These are phyloP conservation scores for Andrena haemorrhoa DNA, from an alignment of 2,888 invertebrate genomes.

Conservation along the genomic window DNA sequence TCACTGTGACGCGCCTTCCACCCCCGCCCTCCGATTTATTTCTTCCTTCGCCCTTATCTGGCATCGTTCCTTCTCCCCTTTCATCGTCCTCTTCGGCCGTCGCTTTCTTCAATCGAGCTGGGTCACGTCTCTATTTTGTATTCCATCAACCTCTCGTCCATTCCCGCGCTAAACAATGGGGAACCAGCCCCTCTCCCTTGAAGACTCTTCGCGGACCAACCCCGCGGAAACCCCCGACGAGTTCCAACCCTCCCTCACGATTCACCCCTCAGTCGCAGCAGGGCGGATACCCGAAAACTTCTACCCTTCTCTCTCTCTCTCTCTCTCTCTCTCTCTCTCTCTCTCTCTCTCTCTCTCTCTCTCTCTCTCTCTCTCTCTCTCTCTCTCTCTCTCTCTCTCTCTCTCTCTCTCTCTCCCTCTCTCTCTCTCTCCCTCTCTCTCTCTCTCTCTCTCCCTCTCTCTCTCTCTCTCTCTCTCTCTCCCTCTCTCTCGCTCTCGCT, in stretches of 20 bases:
- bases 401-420: not conserved
- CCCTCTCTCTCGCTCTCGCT: not conserved
- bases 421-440: not conserved
- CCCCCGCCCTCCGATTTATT: constrained; percentile 28
- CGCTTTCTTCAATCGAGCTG: constrained; percentile 50
- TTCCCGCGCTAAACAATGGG: constrained; percentile 68
- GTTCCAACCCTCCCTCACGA: constrained; percentile 25
- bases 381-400: not conserved
- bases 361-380: not conserved
- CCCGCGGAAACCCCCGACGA: constrained; percentile 47
- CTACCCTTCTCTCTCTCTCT: constrained; percentile 2
- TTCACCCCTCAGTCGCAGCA: constrained; percentile 11
- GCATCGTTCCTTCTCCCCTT: constrained; percentile 25
- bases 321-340: not conserved
- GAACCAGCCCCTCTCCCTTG: constrained; percentile 22
- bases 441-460: not conserved
- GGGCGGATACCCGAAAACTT: constrained; percentile 70
- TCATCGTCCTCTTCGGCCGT: constrained; percentile 37
- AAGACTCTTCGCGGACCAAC: constrained; percentile 16
- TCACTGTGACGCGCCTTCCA: constrained; percentile 11
- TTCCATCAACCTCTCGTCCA: constrained; percentile 71
- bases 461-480: not conserved
- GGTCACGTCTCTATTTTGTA: constrained; percentile 72
- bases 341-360: not conserved
- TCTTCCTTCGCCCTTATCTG: constrained; percentile 6